phyloP scores from a whole-genome alignment of 2,888 invertebrate genomes.

The Macrophya alboannulata region DNA sequence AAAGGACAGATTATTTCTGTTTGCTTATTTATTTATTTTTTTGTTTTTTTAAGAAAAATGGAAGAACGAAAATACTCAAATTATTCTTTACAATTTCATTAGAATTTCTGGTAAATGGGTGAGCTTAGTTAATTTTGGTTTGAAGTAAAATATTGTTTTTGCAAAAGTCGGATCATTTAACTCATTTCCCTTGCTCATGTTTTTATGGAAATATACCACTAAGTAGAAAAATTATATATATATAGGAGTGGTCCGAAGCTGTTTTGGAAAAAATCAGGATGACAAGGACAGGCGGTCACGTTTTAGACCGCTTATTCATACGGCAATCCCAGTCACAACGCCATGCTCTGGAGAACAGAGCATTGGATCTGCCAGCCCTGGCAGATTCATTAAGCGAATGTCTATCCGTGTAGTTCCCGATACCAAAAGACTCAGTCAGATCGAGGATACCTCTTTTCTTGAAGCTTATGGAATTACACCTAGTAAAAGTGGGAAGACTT shows the following conservation, averaged over 20 bases:
- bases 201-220: neutral
- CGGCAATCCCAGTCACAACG: neutral
- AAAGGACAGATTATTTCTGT: neutral
- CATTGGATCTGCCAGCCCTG: slow-evolving; percentile 61
- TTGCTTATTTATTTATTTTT: neutral
- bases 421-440: slow-evolving; percentile 62
- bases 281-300: slow-evolving; percentile 60
- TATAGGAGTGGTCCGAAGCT: slow-evolving; percentile 70
- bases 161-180: neutral
- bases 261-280: slow-evolving; percentile 65
- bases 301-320: slow-evolving; percentile 43
- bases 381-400: slow-evolving; percentile 64
- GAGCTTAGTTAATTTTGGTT: slow-evolving; percentile 80
- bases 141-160: neutral
- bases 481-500: slow-evolving; percentile 60
- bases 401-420: slow-evolving; percentile 73
- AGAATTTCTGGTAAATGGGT: slow-evolving; percentile 81
- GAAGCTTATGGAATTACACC: slow-evolving; percentile 72
- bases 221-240: neutral
- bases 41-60: slow-evolving; percentile 53
- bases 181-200: neutral
- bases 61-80: slow-evolving; percentile 44
- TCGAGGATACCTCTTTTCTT: slow-evolving; percentile 68
- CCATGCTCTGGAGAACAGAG: slow-evolving; percentile 34
- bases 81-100: slow-evolving; percentile 13